Conservation (phyloP, 2,113 vertebrate species). For the Ammodytes dubius region DNA sequence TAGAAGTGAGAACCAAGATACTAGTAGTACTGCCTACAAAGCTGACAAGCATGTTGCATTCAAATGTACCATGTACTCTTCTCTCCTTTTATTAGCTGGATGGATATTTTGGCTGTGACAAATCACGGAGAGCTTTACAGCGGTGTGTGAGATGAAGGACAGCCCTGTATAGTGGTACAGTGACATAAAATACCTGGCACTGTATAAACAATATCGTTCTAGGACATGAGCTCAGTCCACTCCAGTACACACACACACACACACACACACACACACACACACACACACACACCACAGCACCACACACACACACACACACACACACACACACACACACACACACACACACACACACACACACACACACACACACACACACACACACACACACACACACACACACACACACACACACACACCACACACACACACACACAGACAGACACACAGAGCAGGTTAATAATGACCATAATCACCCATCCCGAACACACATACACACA, state of each 20-base stretch:
- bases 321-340: conserved; percentile 40
- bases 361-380: conserved; percentile 32
- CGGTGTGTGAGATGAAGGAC: conserved; percentile 23
- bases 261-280: conserved; percentile 27
- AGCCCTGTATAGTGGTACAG: conserved; percentile 9
- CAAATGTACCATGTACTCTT: not conserved
- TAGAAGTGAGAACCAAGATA: conserved; percentile 14
- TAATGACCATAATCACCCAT: conserved; percentile 79
- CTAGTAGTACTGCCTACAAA: conserved; percentile 2
- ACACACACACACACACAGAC: conserved; percentile 38
- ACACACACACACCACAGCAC: conserved; percentile 18
- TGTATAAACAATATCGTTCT: conserved; percentile 63
- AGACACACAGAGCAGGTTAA: conserved; percentile 69
- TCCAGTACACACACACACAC: conserved; percentile 23
- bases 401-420: conserved; percentile 22
- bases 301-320: conserved; percentile 23
- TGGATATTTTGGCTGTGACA: conserved; percentile 39
- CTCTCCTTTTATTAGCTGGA: conserved; percentile 6
- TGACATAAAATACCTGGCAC: conserved; percentile 64
- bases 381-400: conserved; percentile 30
- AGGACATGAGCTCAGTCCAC: conserved; percentile 44
- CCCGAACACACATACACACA: conserved; percentile 66
- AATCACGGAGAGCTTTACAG: conserved; percentile 17
- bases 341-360: conserved; percentile 35
- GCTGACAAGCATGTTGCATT: conserved; percentile 1